Evolutionary conservation across 1,140 invertebrate species (phyloP), one percentile per base, ranked within the genome.

Genomic region (Fragariocoptes setiger): DNA sequence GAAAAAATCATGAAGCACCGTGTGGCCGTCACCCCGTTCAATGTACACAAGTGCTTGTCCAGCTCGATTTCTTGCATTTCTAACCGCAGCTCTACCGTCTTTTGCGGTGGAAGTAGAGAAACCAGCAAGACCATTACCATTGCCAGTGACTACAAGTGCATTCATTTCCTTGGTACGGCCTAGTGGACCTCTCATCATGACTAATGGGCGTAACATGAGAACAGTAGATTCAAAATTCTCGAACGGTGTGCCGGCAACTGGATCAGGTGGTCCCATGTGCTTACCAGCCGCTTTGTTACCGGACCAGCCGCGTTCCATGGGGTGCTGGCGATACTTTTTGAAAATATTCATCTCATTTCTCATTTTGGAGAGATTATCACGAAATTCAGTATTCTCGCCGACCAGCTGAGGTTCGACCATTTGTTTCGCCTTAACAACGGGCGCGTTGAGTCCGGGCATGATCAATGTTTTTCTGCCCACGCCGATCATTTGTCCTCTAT

Each of bases 381-480:
- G 64, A 45, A 69, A 57, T 44, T 80, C 68, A 20, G 66, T 59
- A 60, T 78, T 70, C 43, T 70, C 67, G 1, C 72, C 68, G 13
- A 76, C 51, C 48, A 68, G 54, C 48, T 72, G 63, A 48, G 71
- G 69, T 50, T 66, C 57, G 0, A 82, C 54, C 1, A 83, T 47
- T 52, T 79, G 71, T 51, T 62, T 68, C 1, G 78, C 79, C 51
- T 66, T 65, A 5, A 83, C 57, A 8, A 90, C 63, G 2, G 78
- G 74, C 1, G 71, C 60, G 52, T 76, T 85, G 18, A 97, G 60
- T 18, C 88, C 88, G 19, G 88, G 86, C 74, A 78, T 94, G 41
- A 79, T 19, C 49, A 86, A 75, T 51, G 75, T 76, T 36, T 68
- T 61, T 56, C 71, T 53, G 57, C 82, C 82, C 13, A 70, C 54